Evolutionary conservation across 2,888 invertebrate genomes (phyloP).

Genomic region (Prenolepis imparis): DNA sequence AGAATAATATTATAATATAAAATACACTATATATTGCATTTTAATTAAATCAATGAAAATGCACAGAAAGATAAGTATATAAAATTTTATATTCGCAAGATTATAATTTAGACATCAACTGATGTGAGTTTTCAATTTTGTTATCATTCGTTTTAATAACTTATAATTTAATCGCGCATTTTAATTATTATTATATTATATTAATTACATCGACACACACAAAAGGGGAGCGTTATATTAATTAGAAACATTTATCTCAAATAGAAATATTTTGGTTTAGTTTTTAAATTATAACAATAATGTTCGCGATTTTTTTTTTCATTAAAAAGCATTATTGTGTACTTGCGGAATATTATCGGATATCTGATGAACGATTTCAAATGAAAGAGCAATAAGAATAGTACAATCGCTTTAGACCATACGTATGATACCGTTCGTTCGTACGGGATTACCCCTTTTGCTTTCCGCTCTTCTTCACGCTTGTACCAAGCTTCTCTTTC

Average conservation of each 20-base stretch:
- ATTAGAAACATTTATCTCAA: not conserved
- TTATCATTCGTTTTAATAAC: not conserved
- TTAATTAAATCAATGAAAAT: constrained; percentile 5
- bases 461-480: constrained; percentile 56
- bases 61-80: not conserved
- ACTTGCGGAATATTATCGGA: not conserved
- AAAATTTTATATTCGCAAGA: not conserved
- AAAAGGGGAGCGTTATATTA: not conserved
- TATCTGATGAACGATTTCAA: constrained; percentile 1
- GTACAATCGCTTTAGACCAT: constrained; percentile 20
- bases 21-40: not conserved
- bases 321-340: not conserved
- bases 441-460: constrained; percentile 41
- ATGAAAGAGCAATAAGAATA: not conserved
- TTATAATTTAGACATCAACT: not conserved
- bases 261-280: not conserved
- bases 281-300: not conserved
- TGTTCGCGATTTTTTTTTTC: not conserved
- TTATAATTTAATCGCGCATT: not conserved
- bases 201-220: not conserved
- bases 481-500: constrained; percentile 61
- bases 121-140: not conserved
- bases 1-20: not conserved
- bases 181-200: not conserved
- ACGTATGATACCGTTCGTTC: constrained; percentile 25